Base-by-base conservation (phyloP, 2,888 invertebrate species). In the Cosmia pyralina region DNA sequence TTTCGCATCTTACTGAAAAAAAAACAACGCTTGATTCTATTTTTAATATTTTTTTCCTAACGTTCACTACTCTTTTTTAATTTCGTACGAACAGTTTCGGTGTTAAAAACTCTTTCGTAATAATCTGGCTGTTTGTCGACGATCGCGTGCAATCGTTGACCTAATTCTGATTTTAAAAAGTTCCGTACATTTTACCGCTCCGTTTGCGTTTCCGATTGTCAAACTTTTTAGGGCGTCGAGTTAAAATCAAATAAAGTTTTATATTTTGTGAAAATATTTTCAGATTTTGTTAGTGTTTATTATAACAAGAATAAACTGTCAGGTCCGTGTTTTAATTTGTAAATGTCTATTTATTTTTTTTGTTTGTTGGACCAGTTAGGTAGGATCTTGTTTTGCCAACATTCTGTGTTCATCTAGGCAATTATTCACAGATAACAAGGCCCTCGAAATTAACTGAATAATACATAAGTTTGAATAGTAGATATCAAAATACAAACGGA, bases 131-230 rank as follows among this genome's bases (percentile, higher is more conserved):
- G 87, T 85, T 87, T 89, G 88, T 84, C 84, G 86, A 77, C 85
- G 87, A 89, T 90, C 88, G 90, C 88, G 86, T 84, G 86, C 85
- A 85, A 82, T 89, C 88, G 84, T 85, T 89, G 90, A 90, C 90
- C 89, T 88, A 90, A 81, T 90, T 91, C 87, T 83, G 77, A 87
- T 85, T 86, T 88, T 89, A 88, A 90, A 91, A 91, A 88, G 86
- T 87, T 87, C 76, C 69, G 77, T 75, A 75, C 66, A 80, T 85
- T 87, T 85, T 86, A 77, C 84, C 87, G 78, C 82, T 74, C 58
- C 81, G 82, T 85, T 89, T 88, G 80, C 86, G 78, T 88, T 86
- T 90, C 86, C 76, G 77, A 88, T 81, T 88, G 88, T 86, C 88
- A 89, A 88, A 84, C 85, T 83, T 87, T 83, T 84, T 85, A 79